Evolutionary conservation across 2,888 invertebrate genomes (phyloP).

Genomic region (Magallana nippona): DNA sequence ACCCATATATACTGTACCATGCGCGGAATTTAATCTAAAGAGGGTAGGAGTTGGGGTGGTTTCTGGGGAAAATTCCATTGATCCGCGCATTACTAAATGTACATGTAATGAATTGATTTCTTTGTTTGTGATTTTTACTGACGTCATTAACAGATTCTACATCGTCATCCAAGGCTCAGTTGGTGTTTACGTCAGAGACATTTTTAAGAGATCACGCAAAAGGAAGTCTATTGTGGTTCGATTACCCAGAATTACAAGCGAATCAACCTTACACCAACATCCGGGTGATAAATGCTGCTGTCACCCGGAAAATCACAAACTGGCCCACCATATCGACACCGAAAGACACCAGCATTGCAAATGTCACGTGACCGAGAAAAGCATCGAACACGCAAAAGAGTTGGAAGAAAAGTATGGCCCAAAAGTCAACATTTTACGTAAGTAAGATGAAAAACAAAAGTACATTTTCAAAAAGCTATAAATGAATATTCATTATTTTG

Average conservation of each 20-base stretch:
- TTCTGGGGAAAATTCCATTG: too few species aligned
- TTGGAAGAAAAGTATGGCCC: background rate
- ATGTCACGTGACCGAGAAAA: background rate
- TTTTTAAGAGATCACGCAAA: constrained; percentile 46
- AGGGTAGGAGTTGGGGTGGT: too few species aligned
- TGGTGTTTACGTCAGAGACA: constrained; percentile 51
- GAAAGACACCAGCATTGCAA: background rate
- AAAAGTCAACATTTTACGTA: constrained; percentile 35
- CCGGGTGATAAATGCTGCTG: background rate
- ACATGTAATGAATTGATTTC: background rate
- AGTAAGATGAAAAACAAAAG: background rate
- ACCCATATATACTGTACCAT: too few species aligned
- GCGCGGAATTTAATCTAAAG: too few species aligned
- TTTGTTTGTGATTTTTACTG: background rate
- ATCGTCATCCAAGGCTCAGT: constrained; percentile 56
- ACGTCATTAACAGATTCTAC: constrained; percentile 50
- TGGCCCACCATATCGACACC: background rate
- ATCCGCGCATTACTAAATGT: too few species aligned
- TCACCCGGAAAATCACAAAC: background rate
- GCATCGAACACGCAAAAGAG: background rate
- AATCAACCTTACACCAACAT: background rate
- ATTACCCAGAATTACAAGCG: constrained; percentile 35
- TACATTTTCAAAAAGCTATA: too few species aligned
- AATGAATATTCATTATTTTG: too few species aligned
- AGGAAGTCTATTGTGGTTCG: constrained; percentile 42